Conservation (phyloP, 2,113 vertebrate species). For the Colaptes auratus region DNA sequence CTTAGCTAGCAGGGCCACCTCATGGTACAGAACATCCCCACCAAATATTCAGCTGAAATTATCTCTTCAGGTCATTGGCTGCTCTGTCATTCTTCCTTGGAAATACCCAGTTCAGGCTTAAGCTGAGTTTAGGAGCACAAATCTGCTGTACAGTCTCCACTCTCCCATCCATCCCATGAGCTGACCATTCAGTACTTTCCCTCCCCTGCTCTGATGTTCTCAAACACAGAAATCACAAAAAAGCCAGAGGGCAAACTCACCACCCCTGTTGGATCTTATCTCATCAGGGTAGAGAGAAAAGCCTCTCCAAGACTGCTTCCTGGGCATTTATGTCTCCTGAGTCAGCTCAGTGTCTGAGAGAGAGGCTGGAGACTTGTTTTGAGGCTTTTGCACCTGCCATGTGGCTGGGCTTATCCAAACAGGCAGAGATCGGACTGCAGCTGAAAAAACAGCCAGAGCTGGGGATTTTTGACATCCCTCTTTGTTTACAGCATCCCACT, state of each 20-base stretch:
- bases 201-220: neutral
- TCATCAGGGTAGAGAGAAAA: neutral
- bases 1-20: neutral
- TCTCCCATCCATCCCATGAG: neutral
- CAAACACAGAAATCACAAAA: neutral
- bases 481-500: constrained; percentile 57
- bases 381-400: constrained; percentile 67
- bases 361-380: constrained; percentile 13
- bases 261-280: neutral
- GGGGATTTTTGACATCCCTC: constrained; percentile 44
- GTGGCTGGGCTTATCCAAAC: constrained; percentile 59
- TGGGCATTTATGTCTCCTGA: constrained; percentile 1
- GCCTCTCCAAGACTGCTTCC: neutral
- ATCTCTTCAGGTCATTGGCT: neutral
- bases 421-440: constrained; percentile 31
- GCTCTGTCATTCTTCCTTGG: accelerated
- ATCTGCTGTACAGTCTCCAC: accelerated
- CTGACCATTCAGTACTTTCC: neutral
- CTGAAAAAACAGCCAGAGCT: constrained; percentile 74
- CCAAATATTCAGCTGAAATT: neutral
- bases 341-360: neutral
- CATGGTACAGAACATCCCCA: neutral
- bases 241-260: neutral
- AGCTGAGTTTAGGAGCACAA: neutral
- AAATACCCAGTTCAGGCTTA: neutral